Evolutionary conservation across 64 coral and sea anemone species (phyloP).

Genomic region (Pocillopora verrucosa): DNA sequence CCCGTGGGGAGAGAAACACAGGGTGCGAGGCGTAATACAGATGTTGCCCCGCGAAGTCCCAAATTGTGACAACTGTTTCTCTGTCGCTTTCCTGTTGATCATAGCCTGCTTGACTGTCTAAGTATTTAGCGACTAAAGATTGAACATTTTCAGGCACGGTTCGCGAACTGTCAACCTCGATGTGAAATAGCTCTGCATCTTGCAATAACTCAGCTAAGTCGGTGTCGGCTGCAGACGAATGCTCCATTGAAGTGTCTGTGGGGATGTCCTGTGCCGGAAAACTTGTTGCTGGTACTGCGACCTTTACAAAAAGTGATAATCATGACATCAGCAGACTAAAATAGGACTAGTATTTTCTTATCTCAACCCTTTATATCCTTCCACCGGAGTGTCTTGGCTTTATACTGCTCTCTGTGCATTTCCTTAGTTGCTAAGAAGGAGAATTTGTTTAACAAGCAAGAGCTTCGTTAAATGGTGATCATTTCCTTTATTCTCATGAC

Average conservation of each 20-base stretch:
- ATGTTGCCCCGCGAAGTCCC: conserved; percentile 81
- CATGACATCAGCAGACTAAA: neutral
- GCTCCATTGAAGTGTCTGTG: neutral
- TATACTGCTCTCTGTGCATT: no score
- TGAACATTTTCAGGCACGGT: conserved; percentile 58
- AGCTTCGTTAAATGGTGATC: no score
- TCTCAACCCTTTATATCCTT: no score
- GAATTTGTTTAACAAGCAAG: no score
- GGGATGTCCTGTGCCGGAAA: neutral
- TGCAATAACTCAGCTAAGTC: neutral
- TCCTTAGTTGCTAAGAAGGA: no score
- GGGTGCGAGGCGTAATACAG: conserved; percentile 75
- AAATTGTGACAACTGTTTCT: conserved; percentile 60
- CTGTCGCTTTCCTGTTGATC: conserved; percentile 32
- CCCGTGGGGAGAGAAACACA: conserved; percentile 63
- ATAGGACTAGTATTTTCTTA: neutral
- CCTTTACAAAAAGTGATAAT: neutral
- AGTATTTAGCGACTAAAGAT: conserved; percentile 47
- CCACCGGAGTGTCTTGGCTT: no score
- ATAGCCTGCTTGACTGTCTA: conserved; percentile 24
- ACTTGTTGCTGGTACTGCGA: neutral
- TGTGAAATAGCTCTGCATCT: conserved; percentile 26
- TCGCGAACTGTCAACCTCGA: conserved; percentile 32
- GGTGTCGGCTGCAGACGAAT: neutral
- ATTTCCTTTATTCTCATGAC: no score